These are phyloP conservation scores for Montipora capitata DNA, from an alignment of 92 coral and sea anemone species.

Conservation along the genomic window DNA sequence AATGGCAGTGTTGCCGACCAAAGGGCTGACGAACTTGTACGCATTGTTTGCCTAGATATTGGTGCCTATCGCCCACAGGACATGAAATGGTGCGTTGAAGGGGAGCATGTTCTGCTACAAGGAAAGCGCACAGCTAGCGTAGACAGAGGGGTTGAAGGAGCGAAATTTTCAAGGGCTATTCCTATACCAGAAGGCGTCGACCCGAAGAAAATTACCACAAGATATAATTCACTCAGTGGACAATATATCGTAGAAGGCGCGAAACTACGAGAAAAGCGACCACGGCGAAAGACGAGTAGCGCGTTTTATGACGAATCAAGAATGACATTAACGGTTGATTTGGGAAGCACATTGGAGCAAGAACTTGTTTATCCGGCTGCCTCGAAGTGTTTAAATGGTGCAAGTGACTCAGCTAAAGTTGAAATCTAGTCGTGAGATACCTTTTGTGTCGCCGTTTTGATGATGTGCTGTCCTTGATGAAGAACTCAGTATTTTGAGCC, in stretches of 20 bases:
- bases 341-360: conserved; percentile 44
- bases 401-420: conserved; percentile 19
- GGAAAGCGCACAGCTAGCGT: conserved; percentile 52
- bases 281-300: conserved; percentile 15
- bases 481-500: conserved; percentile 14
- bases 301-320: conserved; percentile 69
- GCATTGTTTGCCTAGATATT: conserved; percentile 69
- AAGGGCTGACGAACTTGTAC: conserved; percentile 30
- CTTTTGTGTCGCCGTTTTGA: no score
- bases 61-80: conserved; percentile 72
- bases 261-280: conserved; percentile 18
- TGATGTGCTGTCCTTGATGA: not conserved
- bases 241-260: conserved; percentile 69
- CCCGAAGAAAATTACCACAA: conserved; percentile 59
- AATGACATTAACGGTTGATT: conserved; percentile 65
- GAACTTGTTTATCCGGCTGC: not conserved
- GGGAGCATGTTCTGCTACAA: conserved; percentile 51
- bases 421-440: not conserved
- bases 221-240: conserved; percentile 63
- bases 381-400: not conserved
- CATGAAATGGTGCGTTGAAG: conserved; percentile 66
- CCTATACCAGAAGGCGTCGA: conserved; percentile 69
- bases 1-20: not conserved
- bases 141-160: conserved; percentile 50
- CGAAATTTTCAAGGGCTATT: conserved; percentile 63